These are phyloP conservation scores for Periophthalmus magnuspinnatus DNA, from an alignment of 2,797 vertebrate genomes.

Conservation along the genomic window DNA sequence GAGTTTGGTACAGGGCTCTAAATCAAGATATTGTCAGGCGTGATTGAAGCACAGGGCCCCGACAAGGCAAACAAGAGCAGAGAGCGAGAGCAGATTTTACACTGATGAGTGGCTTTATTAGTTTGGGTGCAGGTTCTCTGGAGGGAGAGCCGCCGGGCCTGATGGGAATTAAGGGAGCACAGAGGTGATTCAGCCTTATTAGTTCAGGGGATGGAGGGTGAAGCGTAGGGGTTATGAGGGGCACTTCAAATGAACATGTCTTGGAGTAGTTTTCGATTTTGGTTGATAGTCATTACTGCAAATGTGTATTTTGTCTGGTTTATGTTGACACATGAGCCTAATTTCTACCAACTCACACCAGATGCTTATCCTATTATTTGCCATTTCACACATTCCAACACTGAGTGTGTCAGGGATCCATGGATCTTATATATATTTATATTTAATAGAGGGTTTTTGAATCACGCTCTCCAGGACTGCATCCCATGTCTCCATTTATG, in stretches of 20 bases:
- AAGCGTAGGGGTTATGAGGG: neutral
- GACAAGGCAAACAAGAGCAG: slow-evolving; percentile 48
- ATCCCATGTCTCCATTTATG: too few species aligned
- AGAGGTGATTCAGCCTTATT: neutral
- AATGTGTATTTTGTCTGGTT: neutral
- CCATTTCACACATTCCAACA: too few species aligned
- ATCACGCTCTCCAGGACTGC: too few species aligned
- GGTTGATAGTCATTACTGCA: neutral
- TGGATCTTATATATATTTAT: too few species aligned
- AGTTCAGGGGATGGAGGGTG: neutral
- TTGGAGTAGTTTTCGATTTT: neutral
- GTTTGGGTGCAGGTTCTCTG: slow-evolving; percentile 3
- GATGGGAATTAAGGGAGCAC: slow-evolving; percentile 4
- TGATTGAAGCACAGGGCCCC: slow-evolving; percentile 69
- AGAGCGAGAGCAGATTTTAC: slow-evolving; percentile 33
- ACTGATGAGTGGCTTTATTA: slow-evolving; percentile 15
- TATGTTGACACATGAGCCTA: too few species aligned
- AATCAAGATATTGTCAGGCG: slow-evolving; percentile 73
- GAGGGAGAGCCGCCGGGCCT: neutral
- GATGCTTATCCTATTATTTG: too few species aligned
- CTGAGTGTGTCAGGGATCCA: too few species aligned
- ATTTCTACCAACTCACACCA: too few species aligned
- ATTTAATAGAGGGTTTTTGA: too few species aligned
- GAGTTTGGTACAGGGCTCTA: slow-evolving; percentile 51
- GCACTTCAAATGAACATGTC: neutral